Evolutionary conservation across 2,797 vertebrate genomes (phyloP).

Genomic region (Coregonus suidteri): DNA sequence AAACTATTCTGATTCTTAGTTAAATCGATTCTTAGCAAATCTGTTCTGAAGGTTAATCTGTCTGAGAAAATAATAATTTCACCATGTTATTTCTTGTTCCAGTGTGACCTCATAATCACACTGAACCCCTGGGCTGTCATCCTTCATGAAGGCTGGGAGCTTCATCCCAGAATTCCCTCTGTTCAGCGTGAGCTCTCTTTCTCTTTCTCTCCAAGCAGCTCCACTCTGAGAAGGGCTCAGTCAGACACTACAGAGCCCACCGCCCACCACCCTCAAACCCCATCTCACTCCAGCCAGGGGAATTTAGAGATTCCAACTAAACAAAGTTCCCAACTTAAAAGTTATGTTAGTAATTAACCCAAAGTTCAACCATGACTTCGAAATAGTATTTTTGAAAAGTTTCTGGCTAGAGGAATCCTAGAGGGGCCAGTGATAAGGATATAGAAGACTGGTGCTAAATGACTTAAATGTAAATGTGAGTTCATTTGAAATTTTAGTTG

Average conservation of each 20-base stretch:
- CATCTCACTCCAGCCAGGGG: slow-evolving; percentile 20
- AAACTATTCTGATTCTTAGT: slow-evolving; percentile 23
- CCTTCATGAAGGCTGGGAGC: slow-evolving; percentile 32
- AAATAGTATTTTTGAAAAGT: slow-evolving; percentile 19
- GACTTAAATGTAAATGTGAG: slow-evolving; percentile 1
- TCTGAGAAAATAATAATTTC: slow-evolving; percentile 57
- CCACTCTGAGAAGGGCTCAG: slow-evolving; percentile 40
- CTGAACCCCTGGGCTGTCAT: slow-evolving; percentile 35
- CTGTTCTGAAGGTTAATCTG: slow-evolving; percentile 52
- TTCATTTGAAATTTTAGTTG: slow-evolving; percentile 32
- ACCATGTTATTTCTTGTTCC: slow-evolving; percentile 48
- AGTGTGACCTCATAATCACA: slow-evolving; percentile 53
- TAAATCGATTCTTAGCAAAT: slow-evolving; percentile 45
- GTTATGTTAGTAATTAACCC: slow-evolving; percentile 42
- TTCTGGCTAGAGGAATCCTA: slow-evolving; percentile 18
- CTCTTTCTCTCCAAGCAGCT: slow-evolving; percentile 13
- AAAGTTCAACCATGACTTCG: slow-evolving; percentile 21
- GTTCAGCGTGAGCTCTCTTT: slow-evolving; percentile 45
- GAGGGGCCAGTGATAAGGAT: slow-evolving; percentile 21
- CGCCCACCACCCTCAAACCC: slow-evolving; percentile 30
- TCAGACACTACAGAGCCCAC: slow-evolving; percentile 36
- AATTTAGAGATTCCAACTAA: slow-evolving; percentile 27
- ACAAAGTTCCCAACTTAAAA: slow-evolving; percentile 29
- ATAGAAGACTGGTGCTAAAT: slow-evolving; percentile 20
- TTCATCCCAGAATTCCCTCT: slow-evolving; percentile 44